Evolutionary conservation across 2,113 vertebrate genomes (phyloP), one percentile per base, ranked within the genome.

Genomic region (Nyctereutes procyonoides): DNA sequence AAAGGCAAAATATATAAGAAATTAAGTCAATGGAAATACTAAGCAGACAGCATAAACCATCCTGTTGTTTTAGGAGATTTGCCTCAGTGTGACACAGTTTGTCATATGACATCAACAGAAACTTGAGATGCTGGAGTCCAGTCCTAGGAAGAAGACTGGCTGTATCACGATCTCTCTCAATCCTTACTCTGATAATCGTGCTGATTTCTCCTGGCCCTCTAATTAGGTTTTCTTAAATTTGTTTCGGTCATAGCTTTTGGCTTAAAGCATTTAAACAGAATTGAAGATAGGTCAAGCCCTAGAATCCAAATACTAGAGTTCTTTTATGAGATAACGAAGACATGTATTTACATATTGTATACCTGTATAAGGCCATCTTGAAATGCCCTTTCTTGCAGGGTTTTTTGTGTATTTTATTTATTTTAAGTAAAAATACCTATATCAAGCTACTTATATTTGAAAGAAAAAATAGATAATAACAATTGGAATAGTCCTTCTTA

Each of bases 311-410:
- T 67, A 35, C n/a, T 80, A 5, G 79, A 24, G 71, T 43, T 88
- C 32, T 90, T 97, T 94, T 24, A 92, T 56, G 56, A 93, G 24
- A 62, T 77, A 16, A 85, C 35, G 88, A 55, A 85, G 30, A 93
- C 65, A 5, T 12, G 55, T 43, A 71, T 58, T 26, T 74, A 93
- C 90, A 90, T 51, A 14, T 56, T 86, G 28, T 58, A 90, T 58
- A 90, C n/a, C 12, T 26, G 83, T 85, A 67, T 5, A 80, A 94
- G 20, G 14, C 15, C 62, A 38, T 38, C 32, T 69, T 91, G 67
- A 96, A 92, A 95, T 87, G 22, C 1, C 7, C 26, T 51, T 86
- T 69, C 43, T 85, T 55, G n/a, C 67, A 69, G 38, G 3, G 5
- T 4, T 7, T 60, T 93, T 51, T n/a, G 26, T 73, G 14, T 4